Conservation (phyloP, 2,113 vertebrate species). For the Saccopteryx bilineata region DNA sequence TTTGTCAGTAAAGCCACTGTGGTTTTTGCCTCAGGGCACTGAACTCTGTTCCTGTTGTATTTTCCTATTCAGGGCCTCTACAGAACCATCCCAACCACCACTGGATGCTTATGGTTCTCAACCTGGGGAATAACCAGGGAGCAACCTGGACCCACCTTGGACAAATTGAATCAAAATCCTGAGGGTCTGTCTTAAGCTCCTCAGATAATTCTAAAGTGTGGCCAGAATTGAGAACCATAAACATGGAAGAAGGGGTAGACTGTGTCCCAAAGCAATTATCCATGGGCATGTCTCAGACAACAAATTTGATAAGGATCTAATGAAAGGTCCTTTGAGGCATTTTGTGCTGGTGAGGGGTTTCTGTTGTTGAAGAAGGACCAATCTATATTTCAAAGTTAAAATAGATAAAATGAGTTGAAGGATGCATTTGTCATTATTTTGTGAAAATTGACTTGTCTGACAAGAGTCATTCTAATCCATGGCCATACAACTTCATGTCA, state of each 20-base stretch:
- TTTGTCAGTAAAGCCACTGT: too few relatives aligned
- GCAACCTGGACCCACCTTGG: not conserved
- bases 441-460: not conserved
- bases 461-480: not conserved
- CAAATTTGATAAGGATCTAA: not conserved
- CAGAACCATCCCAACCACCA: not conserved
- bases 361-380: not conserved
- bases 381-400: constrained; percentile 31
- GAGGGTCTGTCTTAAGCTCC: not conserved
- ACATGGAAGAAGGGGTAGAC: not conserved
- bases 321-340: not conserved
- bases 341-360: not conserved
- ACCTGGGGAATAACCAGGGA: not conserved
- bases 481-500: not conserved
- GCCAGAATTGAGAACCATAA: not conserved
- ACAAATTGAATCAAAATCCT: not conserved
- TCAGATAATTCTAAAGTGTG: not conserved
- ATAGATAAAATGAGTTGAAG: not conserved
- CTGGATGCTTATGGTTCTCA: not conserved
- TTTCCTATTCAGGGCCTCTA: too few relatives aligned
- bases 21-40: too few relatives aligned
- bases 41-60: too few relatives aligned
- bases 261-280: not conserved
- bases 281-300: not conserved
- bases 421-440: not conserved